A percentile compares a stretch with the other conserved stretches of the same genome.
Evolutionary conservation across 2,888 invertebrate species (phyloP).

Genomic region (Myopa testacea): DNA sequence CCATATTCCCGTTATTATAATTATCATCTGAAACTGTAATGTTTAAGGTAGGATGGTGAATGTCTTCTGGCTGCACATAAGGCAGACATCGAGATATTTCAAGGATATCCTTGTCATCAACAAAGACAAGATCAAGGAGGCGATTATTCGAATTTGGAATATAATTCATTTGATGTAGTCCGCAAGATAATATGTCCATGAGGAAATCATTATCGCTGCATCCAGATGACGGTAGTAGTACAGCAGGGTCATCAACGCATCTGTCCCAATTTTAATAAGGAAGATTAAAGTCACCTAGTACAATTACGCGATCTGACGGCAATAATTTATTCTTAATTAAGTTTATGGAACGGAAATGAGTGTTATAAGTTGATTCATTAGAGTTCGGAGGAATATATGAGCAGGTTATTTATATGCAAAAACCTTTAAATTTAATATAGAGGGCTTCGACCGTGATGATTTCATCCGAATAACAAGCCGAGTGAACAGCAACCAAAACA

Average conservation of each 20-base stretch:
- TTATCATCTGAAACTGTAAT: neutral
- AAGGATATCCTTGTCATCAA: neutral
- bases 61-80: neutral
- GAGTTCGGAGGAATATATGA: slow-evolving; percentile 11
- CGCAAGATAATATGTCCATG: neutral
- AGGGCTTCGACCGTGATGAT: neutral
- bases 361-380: neutral
- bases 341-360: neutral
- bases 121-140: neutral
- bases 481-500: neutral
- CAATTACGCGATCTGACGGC: neutral
- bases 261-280: neutral
- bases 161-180: neutral
- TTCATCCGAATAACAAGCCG: neutral
- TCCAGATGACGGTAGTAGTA: neutral
- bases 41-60: neutral
- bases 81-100: neutral
- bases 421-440: neutral
- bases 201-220: too few relatives aligned
- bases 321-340: neutral
- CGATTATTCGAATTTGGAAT: neutral
- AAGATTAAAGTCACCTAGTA: slow-evolving; percentile 3
- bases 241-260: neutral
- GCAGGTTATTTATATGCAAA: neutral
- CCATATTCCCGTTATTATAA: neutral